phyloP scores from a whole-genome alignment of 2,797 vertebrate species.

The Pangasius mekongensis region DNA sequence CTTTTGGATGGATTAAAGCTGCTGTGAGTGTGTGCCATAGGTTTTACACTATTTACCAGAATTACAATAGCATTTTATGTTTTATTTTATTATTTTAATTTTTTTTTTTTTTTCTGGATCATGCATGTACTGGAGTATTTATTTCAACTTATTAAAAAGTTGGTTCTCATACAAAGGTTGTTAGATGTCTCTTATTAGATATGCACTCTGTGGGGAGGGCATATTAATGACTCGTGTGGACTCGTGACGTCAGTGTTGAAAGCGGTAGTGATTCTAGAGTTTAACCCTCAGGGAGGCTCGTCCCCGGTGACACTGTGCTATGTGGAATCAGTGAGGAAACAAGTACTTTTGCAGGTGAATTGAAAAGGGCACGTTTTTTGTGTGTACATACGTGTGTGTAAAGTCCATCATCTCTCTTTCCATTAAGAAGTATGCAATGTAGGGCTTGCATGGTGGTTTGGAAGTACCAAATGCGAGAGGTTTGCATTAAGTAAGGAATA shows the following conservation, averaged over 20 bases:
- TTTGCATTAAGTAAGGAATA: not conserved
- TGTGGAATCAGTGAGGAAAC: not conserved
- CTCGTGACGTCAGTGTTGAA: not conserved
- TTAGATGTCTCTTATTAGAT: conserved; percentile 45
- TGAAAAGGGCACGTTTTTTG: not conserved
- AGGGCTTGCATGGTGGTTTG: not conserved
- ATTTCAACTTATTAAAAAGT: conserved; percentile 98
- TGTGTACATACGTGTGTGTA: not conserved
- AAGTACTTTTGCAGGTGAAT: conserved; percentile 5
- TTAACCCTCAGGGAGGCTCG: not conserved
- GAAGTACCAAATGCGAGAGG: not conserved
- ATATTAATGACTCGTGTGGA: not conserved
- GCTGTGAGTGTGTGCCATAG: conserved; percentile 89
- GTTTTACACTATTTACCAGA: conserved; percentile 95
- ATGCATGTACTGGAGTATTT: conserved; percentile 99
- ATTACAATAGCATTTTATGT: conserved; percentile 85
- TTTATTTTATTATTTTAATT: not conserved
- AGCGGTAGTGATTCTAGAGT: not conserved
- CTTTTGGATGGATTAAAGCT: conserved; percentile 86
- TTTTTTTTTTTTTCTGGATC: conserved; percentile 83
- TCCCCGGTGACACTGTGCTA: not conserved
- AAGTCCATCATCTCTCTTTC: conserved; percentile 5
- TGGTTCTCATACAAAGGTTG: conserved; percentile 82
- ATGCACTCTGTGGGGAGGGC: not conserved
- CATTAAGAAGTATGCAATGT: not conserved